Evolutionary conservation across 1,140 invertebrate species (phyloP), one percentile per base, ranked within the genome.

Genomic region (Mercenaria mercenaria): DNA sequence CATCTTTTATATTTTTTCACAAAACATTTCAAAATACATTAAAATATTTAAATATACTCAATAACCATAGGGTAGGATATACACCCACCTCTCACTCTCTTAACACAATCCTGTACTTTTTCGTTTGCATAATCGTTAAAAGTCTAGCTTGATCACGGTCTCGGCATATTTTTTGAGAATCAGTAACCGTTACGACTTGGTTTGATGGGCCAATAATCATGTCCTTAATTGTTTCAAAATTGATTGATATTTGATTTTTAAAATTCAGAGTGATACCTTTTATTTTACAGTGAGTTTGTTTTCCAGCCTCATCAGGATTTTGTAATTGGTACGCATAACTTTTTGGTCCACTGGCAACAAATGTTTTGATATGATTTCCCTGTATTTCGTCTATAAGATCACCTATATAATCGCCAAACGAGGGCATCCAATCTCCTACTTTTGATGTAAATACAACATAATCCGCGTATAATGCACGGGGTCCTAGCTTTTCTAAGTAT

Each of bases 221-320:
- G 41, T 34, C 43, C 50, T 69, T 67, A 10, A 89, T 4, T 15
- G 32, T 47, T 20, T 83, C 32, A 47, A 69, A 82, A 37, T 89
- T 89, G 8, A 89, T 52, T 32, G 47, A 3, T 15, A 52, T 34
- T 18, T 2, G 6, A 20, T 81, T 82, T 37, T 77, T 89, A 39
- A 41, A 89, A 72, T 89, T 89, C 4, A 89, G 52, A 10, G 87
- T 89, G 41, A 89, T 61, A 34, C 64, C 64, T 18, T 72, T 50
- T 1, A 89, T 50, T 59, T 89, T 89, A 74, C 79, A 89, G 41
- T 41, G 32, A 20, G 61, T 41, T 34, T 23, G 4, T 6, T 64
- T 61, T n/a, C 81, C 81, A 26, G 56, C 41, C 39, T 69, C 43
- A 32, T 74, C 43, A 10, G 74, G 41, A 13, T 77, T 2, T 29